Percentiles rank a stretch among this genome's conserved stretches.
phyloP scores from a whole-genome alignment of 2,888 invertebrate species.

The Melanophora roralis region DNA sequence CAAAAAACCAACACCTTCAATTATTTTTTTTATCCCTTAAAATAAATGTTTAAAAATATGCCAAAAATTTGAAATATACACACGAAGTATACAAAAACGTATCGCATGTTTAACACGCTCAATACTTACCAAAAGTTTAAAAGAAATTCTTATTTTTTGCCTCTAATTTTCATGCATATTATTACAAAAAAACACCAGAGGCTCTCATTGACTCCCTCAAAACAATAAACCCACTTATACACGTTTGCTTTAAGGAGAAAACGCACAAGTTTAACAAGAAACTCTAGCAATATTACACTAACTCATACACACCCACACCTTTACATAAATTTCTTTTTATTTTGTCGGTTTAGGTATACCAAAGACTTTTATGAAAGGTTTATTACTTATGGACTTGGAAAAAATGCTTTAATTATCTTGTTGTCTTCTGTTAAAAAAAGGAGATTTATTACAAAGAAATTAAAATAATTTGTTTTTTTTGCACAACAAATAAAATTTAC shows the following conservation, averaged over 20 bases:
- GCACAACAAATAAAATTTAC: no score
- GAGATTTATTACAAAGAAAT: no score
- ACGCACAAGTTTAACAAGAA: neutral
- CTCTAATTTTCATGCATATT: slow-evolving; percentile 24
- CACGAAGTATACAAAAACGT: no score
- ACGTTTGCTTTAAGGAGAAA: slow-evolving; percentile 18
- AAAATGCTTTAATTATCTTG: no score
- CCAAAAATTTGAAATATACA: no score
- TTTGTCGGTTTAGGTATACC: neutral
- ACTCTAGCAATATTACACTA: slow-evolving; percentile 19
- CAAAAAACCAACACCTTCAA: neutral
- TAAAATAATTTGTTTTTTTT: no score
- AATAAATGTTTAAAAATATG: slow-evolving; percentile 49
- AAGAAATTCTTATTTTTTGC: neutral
- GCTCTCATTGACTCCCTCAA: slow-evolving; percentile 39
- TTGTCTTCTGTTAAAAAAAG: no score
- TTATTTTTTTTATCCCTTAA: slow-evolving; percentile 50
- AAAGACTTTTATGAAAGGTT: neutral
- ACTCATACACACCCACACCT: neutral
- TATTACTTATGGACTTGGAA: neutral
- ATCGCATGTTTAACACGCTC: no score
- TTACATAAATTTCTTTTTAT: neutral
- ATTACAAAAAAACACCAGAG: slow-evolving; percentile 43
- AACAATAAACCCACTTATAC: slow-evolving; percentile 42
- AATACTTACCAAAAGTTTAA: no score